Conservation (phyloP, 2,797 vertebrate genomes). For the Microctenopoma lineatum region DNA sequence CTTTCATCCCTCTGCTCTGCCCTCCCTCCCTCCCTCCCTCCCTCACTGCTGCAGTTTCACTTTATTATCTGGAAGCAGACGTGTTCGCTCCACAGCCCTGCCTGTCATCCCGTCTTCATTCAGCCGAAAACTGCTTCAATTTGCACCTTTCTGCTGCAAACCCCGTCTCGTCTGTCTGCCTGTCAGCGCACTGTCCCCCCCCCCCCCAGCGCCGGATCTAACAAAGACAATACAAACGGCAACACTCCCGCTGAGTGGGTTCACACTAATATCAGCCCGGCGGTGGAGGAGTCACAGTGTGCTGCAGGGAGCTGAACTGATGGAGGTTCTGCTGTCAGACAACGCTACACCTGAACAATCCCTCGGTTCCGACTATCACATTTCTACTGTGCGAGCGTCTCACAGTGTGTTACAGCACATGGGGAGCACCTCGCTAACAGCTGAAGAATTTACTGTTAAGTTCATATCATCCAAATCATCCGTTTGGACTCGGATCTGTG, state of each 20-base stretch:
- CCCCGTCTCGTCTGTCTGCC: background rate
- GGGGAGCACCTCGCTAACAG: background rate
- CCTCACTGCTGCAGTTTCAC: background rate
- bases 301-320: background rate
- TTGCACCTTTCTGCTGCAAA: conserved; percentile 49
- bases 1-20: conserved; percentile 1
- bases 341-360: background rate
- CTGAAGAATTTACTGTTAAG: no score
- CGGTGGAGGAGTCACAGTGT: background rate
- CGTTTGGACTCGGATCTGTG: no score
- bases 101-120: conserved; percentile 31
- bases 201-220: background rate
- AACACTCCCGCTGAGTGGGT: conserved; percentile 9
- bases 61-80: conserved; percentile 40
- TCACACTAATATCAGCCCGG: conserved; percentile 3
- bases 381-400: background rate
- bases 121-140: conserved; percentile 43
- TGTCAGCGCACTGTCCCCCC: background rate
- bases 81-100: conserved; percentile 8
- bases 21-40: no score
- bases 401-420: background rate
- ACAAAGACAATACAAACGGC: conserved; percentile 4
- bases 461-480: no score
- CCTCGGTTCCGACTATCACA: background rate
- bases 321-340: background rate